Evolutionary conservation across 2,113 vertebrate species (phyloP).

Genomic region (Neogale vison): DNA sequence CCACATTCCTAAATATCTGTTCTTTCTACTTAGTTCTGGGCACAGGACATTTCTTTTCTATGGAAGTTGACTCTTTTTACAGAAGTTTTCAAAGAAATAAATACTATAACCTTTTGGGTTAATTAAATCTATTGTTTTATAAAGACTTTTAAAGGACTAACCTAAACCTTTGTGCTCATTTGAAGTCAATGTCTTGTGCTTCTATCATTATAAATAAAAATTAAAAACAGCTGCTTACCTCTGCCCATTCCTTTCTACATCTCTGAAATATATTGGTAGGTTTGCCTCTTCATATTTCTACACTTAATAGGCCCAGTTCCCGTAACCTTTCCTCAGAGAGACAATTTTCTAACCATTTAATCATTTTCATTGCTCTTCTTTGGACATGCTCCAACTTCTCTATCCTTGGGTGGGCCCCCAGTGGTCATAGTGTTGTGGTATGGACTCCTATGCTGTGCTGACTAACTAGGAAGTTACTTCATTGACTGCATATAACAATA

Average conservation of each 20-base stretch:
- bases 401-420: slow-evolving; percentile 43
- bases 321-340: slow-evolving; percentile 39
- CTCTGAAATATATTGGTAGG: slow-evolving; percentile 5
- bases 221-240: slow-evolving; percentile 54
- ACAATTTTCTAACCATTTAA: slow-evolving; percentile 48
- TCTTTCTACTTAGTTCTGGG: background rate
- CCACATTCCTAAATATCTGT: background rate
- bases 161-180: slow-evolving; percentile 14
- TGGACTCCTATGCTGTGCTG: background rate
- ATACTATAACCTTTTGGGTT: background rate
- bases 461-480: background rate
- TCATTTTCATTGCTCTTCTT: slow-evolving; percentile 66
- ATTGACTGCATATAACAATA: background rate
- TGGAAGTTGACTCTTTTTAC: background rate
- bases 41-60: background rate
- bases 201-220: slow-evolving; percentile 50
- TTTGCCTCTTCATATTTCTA: slow-evolving; percentile 38
- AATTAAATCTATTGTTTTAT: slow-evolving; percentile 35
- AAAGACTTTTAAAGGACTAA: slow-evolving; percentile 48
- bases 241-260: background rate
- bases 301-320: background rate
- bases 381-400: slow-evolving; percentile 44
- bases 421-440: background rate
- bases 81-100: slow-evolving; percentile 39
- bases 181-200: slow-evolving; percentile 33